A percentile compares a stretch with the other conserved stretches of the same genome.
These are phyloP conservation scores for Mimachlamys varia DNA, from an alignment of 2,888 invertebrate genomes.

Conservation along the genomic window DNA sequence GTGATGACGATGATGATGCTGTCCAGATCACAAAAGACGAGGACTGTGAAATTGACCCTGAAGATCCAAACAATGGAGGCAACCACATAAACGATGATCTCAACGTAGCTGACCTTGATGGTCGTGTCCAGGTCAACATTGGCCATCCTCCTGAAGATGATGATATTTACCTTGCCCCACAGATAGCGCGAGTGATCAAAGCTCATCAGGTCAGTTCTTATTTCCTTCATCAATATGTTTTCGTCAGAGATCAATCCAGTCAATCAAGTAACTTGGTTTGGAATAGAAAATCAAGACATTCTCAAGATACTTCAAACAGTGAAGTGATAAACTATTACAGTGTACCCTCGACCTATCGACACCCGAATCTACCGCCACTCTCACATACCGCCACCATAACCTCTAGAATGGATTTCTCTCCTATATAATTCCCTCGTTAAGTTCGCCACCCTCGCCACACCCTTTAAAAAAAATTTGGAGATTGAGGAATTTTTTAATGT, in stretches of 20 bases:
- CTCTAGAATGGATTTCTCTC: too few species aligned
- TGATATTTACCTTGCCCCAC: slow-evolving; percentile 95
- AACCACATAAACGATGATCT: slow-evolving; percentile 94
- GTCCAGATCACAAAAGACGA: slow-evolving; percentile 62
- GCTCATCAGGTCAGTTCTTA: slow-evolving; percentile 91
- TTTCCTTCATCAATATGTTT: not conserved
- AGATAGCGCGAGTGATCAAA: slow-evolving; percentile 93
- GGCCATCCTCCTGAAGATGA: slow-evolving; percentile 95
- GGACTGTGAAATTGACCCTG: slow-evolving; percentile 89
- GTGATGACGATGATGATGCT: slow-evolving; percentile 82
- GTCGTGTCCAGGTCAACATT: slow-evolving; percentile 95
- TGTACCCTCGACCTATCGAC: too few species aligned
- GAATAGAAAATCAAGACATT: too few species aligned
- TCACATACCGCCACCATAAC: too few species aligned
- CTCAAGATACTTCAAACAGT: too few species aligned
- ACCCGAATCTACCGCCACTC: too few species aligned
- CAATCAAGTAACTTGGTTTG: too few species aligned
- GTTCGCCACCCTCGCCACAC: too few species aligned
- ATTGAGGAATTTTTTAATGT: too few species aligned
- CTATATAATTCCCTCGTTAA: too few species aligned
- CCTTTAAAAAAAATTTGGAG: too few species aligned
- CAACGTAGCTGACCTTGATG: slow-evolving; percentile 95
- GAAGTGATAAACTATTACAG: too few species aligned
- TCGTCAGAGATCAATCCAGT: not conserved
- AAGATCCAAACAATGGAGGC: slow-evolving; percentile 95